These are phyloP conservation scores for Cydia pomonella DNA, from an alignment of 1,140 invertebrate species.

Conservation along the genomic window DNA sequence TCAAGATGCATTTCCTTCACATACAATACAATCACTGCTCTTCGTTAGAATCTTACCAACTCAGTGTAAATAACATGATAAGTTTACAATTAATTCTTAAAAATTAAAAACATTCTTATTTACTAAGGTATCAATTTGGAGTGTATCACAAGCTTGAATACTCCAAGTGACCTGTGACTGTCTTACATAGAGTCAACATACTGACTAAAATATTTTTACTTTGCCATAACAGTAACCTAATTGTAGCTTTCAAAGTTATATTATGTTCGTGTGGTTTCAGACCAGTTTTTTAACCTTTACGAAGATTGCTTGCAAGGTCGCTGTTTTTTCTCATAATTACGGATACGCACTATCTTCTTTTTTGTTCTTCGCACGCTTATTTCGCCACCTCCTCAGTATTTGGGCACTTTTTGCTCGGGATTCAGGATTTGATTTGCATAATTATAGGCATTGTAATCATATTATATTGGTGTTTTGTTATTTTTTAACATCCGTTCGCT, in stretches of 20 bases:
- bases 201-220: not conserved
- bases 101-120: too few species aligned
- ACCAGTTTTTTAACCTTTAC: constrained; percentile 20
- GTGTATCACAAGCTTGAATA: too few species aligned
- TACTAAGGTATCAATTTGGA: too few species aligned
- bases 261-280: constrained; percentile 23
- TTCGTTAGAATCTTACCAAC: too few species aligned
- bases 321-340: constrained; percentile 14
- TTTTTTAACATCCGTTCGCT: not conserved
- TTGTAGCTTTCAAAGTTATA: constrained; percentile 23
- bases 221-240: constrained; percentile 17
- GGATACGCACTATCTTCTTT: not conserved
- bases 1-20: too few species aligned
- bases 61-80: too few species aligned
- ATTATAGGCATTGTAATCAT: constrained; percentile 1
- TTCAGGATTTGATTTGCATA: constrained; percentile 4
- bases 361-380: not conserved
- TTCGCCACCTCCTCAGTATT: not conserved
- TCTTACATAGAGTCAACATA: not conserved
- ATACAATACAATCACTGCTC: too few species aligned
- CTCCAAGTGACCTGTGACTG: not conserved
- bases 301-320: constrained; percentile 13
- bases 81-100: too few species aligned
- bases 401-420: constrained; percentile 1
- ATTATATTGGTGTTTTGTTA: not conserved